Conservation (phyloP, 2,113 vertebrate genomes). For the Carassius gibelio region DNA sequence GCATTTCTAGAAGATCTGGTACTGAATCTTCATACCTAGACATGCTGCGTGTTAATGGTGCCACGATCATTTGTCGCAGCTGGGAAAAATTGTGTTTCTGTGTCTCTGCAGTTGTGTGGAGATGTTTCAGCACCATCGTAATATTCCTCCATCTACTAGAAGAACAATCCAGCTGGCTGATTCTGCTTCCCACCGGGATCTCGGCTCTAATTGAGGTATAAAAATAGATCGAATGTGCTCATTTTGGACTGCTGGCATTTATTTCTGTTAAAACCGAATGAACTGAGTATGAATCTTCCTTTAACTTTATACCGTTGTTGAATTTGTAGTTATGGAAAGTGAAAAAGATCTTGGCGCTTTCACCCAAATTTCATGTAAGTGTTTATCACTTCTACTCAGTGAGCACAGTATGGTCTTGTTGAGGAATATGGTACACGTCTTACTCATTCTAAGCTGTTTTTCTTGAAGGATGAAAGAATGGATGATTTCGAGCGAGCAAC, state of each 20-base stretch:
- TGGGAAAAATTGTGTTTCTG: too few species aligned
- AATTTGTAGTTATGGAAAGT: constrained; percentile 89
- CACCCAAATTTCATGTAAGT: constrained; percentile 67
- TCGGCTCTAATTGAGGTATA: constrained; percentile 89
- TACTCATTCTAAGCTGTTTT: constrained; percentile 15
- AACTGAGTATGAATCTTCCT: background rate
- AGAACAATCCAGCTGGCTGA: constrained; percentile 89
- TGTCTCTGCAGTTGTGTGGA: too few species aligned
- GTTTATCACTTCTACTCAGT: constrained; percentile 43
- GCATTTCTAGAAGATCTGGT: constrained; percentile 96
- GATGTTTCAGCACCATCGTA: too few species aligned
- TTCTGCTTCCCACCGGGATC: constrained; percentile 88
- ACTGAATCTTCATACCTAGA: background rate
- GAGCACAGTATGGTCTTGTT: constrained; percentile 58
- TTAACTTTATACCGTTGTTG: background rate
- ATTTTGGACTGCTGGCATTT: background rate
- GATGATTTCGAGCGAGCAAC: constrained; percentile 74
- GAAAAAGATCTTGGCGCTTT: constrained; percentile 84
- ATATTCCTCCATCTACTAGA: constrained; percentile 83
- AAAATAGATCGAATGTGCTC: constrained; percentile 17
- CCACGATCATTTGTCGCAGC: background rate
- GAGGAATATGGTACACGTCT: background rate
- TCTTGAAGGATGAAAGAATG: constrained; percentile 65
- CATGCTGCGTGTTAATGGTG: background rate
- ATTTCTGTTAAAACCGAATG: background rate